phyloP scores from a whole-genome alignment of 1,140 invertebrate genomes.

The Anadara kagoshimensis region DNA sequence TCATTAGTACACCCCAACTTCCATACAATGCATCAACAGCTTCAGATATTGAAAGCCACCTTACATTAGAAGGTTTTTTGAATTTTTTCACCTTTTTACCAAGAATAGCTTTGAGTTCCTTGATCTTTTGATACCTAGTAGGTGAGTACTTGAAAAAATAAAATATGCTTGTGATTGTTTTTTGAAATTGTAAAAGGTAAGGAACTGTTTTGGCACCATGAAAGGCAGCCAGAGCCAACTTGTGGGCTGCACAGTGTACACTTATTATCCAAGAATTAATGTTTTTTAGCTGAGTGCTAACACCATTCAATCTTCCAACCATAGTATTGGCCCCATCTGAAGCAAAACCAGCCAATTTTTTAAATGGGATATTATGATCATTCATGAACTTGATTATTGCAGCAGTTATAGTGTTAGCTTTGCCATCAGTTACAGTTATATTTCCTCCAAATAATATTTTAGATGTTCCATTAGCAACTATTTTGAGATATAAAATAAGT shows the following conservation, averaged over 20 bases:
- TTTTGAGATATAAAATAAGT: conserved; percentile 13
- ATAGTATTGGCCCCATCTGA: conserved; percentile 24
- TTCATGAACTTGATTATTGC: conserved; percentile 7
- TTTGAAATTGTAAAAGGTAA: conserved; percentile 17
- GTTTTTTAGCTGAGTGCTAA: conserved; percentile 9
- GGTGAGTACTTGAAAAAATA: conserved; percentile 26
- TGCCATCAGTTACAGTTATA: conserved; percentile 15
- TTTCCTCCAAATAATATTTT: conserved; percentile 27
- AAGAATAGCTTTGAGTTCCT: conserved; percentile 24
- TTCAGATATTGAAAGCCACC: conserved; percentile 29
- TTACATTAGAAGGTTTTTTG: conserved; percentile 29
- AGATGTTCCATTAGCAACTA: conserved; percentile 1
- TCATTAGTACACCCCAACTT: conserved; percentile 20
- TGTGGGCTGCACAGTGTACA: conserved; percentile 22
- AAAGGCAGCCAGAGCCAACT: conserved; percentile 14
- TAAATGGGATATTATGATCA: conserved; percentile 8
- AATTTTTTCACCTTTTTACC: conserved; percentile 23
- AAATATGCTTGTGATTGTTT: conserved; percentile 5
- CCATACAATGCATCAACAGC: conserved; percentile 16
- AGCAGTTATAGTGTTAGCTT: conserved; percentile 19
- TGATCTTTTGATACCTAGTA: conserved; percentile 24
- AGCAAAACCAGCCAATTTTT: conserved; percentile 16
- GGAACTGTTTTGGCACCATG: conserved; percentile 23
- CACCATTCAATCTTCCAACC: conserved; percentile 18
- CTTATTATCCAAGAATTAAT: conserved; percentile 10